Conservation (phyloP, 2,888 invertebrate genomes). For the Monochamus alternatus region DNA sequence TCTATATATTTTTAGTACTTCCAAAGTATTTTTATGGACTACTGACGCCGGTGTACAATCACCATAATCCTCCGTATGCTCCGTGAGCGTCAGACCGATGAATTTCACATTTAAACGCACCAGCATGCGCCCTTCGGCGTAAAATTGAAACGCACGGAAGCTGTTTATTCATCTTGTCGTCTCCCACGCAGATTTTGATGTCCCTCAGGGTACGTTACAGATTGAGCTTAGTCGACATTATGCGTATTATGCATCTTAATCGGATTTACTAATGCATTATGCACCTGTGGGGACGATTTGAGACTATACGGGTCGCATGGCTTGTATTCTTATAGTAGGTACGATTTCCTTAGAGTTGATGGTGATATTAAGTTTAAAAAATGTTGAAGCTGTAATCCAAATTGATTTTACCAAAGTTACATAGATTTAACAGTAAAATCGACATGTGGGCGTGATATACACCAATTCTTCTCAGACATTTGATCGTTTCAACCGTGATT, state of each 20-base stretch:
- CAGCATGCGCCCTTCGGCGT: slow-evolving; percentile 55
- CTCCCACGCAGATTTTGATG: slow-evolving; percentile 67
- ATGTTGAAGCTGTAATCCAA: not conserved
- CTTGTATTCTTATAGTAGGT: not conserved
- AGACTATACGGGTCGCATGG: slow-evolving; percentile 22
- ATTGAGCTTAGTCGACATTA: slow-evolving; percentile 48
- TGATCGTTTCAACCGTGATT: no score
- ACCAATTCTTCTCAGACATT: no score
- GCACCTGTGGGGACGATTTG: slow-evolving; percentile 42
- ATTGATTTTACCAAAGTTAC: not conserved
- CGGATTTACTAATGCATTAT: slow-evolving; percentile 46
- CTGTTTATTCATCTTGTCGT: slow-evolving; percentile 67
- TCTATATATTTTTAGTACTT: slow-evolving; percentile 10
- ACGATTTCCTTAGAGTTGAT: not conserved
- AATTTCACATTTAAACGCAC: slow-evolving; percentile 41
- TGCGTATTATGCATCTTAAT: slow-evolving; percentile 25
- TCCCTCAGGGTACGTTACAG: slow-evolving; percentile 55
- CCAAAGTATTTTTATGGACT: slow-evolving; percentile 6
- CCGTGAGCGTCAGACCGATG: slow-evolving; percentile 24
- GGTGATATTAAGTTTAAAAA: not conserved
- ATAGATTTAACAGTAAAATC: no score
- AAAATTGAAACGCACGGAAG: slow-evolving; percentile 58
- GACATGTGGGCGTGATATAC: no score
- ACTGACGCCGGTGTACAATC: slow-evolving; percentile 2
- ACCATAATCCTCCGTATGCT: slow-evolving; percentile 18